Evolutionary conservation across 2,113 vertebrate species (phyloP), one percentile per base, ranked within the genome.

Genomic region (Noturus placidus): DNA sequence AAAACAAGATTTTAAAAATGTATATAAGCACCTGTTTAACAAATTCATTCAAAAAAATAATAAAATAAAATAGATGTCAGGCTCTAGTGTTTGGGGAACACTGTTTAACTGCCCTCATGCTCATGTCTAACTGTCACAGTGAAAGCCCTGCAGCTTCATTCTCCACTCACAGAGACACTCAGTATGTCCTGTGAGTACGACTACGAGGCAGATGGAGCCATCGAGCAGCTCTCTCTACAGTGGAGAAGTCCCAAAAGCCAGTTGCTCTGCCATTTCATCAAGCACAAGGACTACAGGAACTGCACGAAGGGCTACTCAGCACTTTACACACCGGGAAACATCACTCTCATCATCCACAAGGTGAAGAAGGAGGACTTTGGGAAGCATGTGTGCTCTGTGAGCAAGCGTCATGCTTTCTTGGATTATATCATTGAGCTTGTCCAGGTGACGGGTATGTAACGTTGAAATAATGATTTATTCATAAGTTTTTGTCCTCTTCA

Each of bases 241-340:
- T 96, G 95, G 95, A 92, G 90, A 87, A 92, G 92, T 33, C 95
- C 95, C 0, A 13, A 25, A 50, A 92, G 92, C 10, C 52, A 88
- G 69, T 91, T 96, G 78, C 92, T 95, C 69, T 96, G 95, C 83
- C 94, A 96, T 90, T 94, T 92, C 90, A 94, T 96, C 92, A 96
- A 96, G 81, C 95, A 96, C 87, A 95, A 93, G 65, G 14, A 5
- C 1, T 96, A 94, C 90, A 91, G 77, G 89, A 95, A 95, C 94
- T 96, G 95, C 91, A 92, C 88, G 0, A 7, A 20, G 0, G 95
- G 95, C 9, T 95, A 95, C 89, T 0, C 65, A 67, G 88, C 95
- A 85, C 81, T 38, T 77, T 94, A 95, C 91, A 70, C 14, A 3
- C 93, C 94, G 0, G 91, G 89, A 54, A 92, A 72, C 85, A 90